Conservation (phyloP, 2,113 vertebrate genomes). For the Hemiscyllium ocellatum region DNA sequence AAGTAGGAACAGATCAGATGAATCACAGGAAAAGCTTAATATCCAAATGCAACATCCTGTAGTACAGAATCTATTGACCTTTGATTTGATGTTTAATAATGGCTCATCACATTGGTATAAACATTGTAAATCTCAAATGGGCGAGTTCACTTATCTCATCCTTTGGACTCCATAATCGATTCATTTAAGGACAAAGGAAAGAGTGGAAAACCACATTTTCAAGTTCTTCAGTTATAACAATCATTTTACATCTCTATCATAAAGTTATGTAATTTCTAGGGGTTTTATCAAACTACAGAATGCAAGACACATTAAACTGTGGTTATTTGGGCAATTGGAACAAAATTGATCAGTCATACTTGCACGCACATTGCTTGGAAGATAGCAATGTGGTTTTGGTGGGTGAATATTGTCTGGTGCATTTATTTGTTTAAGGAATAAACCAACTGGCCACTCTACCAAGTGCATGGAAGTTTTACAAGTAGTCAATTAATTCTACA, state of each 20-base stretch:
- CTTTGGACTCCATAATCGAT: not conserved
- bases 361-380: not conserved
- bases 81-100: not conserved
- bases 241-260: not conserved
- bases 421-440: conserved; percentile 5
- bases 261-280: not conserved
- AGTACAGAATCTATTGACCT: not conserved
- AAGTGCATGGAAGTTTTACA: not conserved
- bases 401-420: not conserved
- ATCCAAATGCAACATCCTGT: not conserved
- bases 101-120: not conserved
- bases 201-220: not conserved
- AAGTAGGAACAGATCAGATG: not conserved
- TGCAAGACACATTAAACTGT: not conserved
- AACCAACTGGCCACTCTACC: not conserved
- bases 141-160: not conserved
- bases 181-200: not conserved
- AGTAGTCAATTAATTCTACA: not conserved
- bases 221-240: not conserved
- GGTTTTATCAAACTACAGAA: not conserved
- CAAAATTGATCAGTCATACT: not conserved
- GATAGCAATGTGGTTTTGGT: not conserved
- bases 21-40: not conserved
- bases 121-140: not conserved
- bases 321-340: not conserved